Conservation (phyloP, 1,140 invertebrate genomes). For the fruit fly (Drosophila melanogaster) region Release_6_plus_ISO1_MT NT_037436.4:3647001-3647500, state of each 20-base stretch:
- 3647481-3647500: neutral
- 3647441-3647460: too few relatives aligned
- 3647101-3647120: slow-evolving; percentile 55
- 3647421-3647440: slow-evolving; percentile 86
- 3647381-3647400: slow-evolving; percentile 97
- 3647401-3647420: slow-evolving; percentile 97
- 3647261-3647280: slow-evolving; percentile 55
- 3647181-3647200: slow-evolving; percentile 60
- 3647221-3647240: slow-evolving; percentile 34
- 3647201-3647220: slow-evolving; percentile 24
- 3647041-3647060: slow-evolving; percentile 84
- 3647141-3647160: slow-evolving; percentile 28
- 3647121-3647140: slow-evolving; percentile 40
- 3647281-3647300: slow-evolving; percentile 62
- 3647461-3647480: too few relatives aligned
- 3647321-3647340: slow-evolving; percentile 76
- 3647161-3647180: slow-evolving; percentile 62
- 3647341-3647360: slow-evolving; percentile 85
- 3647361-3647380: slow-evolving; percentile 97
- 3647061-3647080: slow-evolving; percentile 84
- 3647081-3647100: slow-evolving; percentile 66
- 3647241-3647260: slow-evolving; percentile 68
- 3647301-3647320: slow-evolving; percentile 73
- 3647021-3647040: slow-evolving; percentile 84
- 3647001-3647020: slow-evolving; percentile 87